A percentile compares a stretch with the other conserved stretches of the same genome.
phyloP scores from a whole-genome alignment of 2,888 invertebrate genomes.

The Nephrotoma flavescens region DNA sequence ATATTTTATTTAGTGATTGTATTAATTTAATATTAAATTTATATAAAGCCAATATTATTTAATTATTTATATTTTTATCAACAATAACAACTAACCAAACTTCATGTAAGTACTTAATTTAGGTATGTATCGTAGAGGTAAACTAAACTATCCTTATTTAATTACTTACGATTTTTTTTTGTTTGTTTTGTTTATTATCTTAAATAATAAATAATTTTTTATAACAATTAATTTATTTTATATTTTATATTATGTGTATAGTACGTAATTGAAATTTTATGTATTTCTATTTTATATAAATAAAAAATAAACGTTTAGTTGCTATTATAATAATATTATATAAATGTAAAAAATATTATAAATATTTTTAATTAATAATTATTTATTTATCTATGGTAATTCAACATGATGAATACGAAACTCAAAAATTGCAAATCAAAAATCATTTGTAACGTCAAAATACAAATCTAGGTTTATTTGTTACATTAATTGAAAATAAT shows the following conservation, averaged over 20 bases:
- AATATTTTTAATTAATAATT: not conserved
- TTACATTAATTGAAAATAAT: too few species aligned
- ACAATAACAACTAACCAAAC: not conserved
- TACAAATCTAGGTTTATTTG: too few species aligned
- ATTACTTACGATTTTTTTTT: not conserved
- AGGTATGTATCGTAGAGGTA: not conserved
- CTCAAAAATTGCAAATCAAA: too few species aligned
- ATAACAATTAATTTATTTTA: not conserved
- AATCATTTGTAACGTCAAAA: too few species aligned
- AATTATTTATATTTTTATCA: not conserved
- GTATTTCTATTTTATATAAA: not conserved
- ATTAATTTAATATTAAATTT: not conserved
- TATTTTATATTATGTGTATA: not conserved
- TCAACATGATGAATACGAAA: too few species aligned
- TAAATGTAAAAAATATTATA: not conserved
- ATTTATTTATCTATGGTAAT: not conserved
- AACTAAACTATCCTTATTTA: not conserved
- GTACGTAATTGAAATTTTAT: not conserved
- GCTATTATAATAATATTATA: not conserved
- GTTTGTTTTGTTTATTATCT: not conserved
- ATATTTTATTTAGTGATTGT: not conserved
- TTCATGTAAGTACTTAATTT: not conserved
- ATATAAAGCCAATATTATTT: not conserved
- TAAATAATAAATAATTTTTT: not conserved
- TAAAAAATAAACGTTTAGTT: not conserved